Conservation (phyloP, 2,797 vertebrate genomes). For the Champsocephalus esox region DNA sequence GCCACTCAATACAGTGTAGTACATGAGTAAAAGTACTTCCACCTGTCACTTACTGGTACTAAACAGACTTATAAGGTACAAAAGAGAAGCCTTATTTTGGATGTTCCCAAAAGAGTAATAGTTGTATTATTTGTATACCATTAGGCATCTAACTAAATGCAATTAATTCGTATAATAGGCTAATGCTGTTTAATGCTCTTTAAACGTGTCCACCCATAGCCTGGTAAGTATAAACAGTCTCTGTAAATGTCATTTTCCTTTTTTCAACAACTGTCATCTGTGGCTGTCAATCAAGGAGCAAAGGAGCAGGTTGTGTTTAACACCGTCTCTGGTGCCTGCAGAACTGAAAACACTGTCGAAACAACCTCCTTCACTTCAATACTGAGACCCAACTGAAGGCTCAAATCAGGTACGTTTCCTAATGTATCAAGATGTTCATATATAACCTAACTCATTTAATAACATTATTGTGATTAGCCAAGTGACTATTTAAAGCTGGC, state of each 20-base stretch:
- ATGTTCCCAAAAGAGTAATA: neutral
- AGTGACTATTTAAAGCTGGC: conserved; percentile 74
- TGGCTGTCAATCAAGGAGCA: conserved; percentile 79
- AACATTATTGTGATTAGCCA: conserved; percentile 3
- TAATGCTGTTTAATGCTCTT: neutral
- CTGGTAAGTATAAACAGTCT: conserved; percentile 8
- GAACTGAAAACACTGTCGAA: conserved; percentile 35
- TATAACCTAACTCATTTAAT: conserved; percentile 3
- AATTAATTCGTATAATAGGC: neutral
- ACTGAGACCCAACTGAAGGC: conserved; percentile 19
- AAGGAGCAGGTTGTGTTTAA: conserved; percentile 40
- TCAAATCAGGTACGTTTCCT: conserved; percentile 65
- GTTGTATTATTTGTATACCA: neutral
- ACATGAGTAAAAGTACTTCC: too few relatives aligned
- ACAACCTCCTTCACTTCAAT: conserved; percentile 10
- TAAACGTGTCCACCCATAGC: neutral
- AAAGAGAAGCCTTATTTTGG: neutral
- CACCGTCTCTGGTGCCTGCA: conserved; percentile 28
- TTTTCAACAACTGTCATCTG: conserved; percentile 75
- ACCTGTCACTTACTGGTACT: neutral
- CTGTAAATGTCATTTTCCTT: conserved; percentile 43
- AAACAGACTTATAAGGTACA: neutral
- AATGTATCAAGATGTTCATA: neutral
- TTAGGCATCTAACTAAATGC: neutral
- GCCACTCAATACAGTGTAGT: too few relatives aligned